Conservation (phyloP, 2,113 vertebrate genomes). For the Cricetomys ansorgei region DNA sequence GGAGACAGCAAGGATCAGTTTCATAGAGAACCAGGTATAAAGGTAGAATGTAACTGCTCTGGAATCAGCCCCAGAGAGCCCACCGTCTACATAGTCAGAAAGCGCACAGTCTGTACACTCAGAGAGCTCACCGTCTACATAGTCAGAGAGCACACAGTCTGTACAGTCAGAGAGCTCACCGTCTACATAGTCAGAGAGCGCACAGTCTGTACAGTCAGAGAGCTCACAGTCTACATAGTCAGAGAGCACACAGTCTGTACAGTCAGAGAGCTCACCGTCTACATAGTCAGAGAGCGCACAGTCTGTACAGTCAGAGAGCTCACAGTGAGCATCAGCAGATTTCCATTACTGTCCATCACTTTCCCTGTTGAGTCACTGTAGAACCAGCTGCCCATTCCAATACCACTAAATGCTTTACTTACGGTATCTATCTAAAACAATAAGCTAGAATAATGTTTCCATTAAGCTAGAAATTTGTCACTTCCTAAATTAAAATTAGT, state of each 20-base stretch:
- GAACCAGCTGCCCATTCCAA: not conserved
- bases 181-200: not conserved
- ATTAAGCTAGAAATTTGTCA: not conserved
- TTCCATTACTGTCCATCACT: not conserved
- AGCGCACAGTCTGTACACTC: too few relatives aligned
- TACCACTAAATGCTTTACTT: not conserved
- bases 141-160: too few relatives aligned
- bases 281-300: not conserved
- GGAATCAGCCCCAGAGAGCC: not conserved
- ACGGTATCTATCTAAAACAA: not conserved
- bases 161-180: not conserved
- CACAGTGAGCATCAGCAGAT: not conserved
- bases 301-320: not conserved
- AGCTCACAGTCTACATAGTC: not conserved
- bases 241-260: too few relatives aligned
- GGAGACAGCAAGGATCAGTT: not conserved
- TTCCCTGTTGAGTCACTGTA: not conserved
- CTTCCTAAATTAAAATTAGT: conserved; percentile 28
- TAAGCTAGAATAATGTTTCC: not conserved
- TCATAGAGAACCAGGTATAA: conserved; percentile 6
- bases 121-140: not conserved
- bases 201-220: too few relatives aligned
- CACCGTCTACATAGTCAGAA: not conserved
- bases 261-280: not conserved
- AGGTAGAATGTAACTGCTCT: not conserved